phyloP scores from a whole-genome alignment of 2,888 invertebrate species.

The Pyralis farinalis region DNA sequence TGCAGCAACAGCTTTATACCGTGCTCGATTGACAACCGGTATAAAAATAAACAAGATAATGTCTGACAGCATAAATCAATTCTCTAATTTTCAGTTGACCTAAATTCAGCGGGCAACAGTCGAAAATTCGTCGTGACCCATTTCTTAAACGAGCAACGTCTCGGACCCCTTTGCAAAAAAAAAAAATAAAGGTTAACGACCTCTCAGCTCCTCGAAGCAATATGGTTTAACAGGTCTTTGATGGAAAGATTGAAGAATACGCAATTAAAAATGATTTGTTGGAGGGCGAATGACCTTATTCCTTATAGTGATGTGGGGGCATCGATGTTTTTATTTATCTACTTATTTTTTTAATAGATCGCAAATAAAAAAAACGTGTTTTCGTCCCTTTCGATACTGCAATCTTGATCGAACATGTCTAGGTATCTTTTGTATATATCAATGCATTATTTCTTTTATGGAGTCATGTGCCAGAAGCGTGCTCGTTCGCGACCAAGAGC shows the following conservation, averaged over 20 bases:
- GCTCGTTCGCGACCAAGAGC: too few relatives aligned
- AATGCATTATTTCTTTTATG: too few relatives aligned
- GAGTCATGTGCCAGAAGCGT: too few relatives aligned
- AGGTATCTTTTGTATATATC: too few relatives aligned
- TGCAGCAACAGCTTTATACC: too few relatives aligned
- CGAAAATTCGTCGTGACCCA: conserved; percentile 60
- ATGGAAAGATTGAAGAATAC: conserved; percentile 70
- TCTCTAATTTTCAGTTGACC: conserved; percentile 51
- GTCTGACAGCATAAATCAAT: conserved; percentile 37
- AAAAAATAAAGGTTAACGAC: conserved; percentile 45
- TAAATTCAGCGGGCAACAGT: conserved; percentile 40
- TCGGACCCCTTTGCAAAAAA: conserved; percentile 35
- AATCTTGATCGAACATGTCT: too few relatives aligned
- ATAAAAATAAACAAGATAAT: too few relatives aligned
- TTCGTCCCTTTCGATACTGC: too few relatives aligned
- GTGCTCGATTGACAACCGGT: too few relatives aligned
- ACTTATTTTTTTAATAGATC: too few relatives aligned
- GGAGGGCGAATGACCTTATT: conserved; percentile 72
- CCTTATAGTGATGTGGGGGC: conserved; percentile 45
- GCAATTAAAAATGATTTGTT: conserved; percentile 66
- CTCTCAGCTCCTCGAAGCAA: conserved; percentile 27
- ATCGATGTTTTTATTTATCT: conserved; percentile 21
- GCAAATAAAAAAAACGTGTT: too few relatives aligned
- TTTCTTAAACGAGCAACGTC: conserved; percentile 53
- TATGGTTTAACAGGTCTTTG: conserved; percentile 50